Conservation (phyloP, 1,140 invertebrate genomes). For the Andrena cerasifolii region DNA sequence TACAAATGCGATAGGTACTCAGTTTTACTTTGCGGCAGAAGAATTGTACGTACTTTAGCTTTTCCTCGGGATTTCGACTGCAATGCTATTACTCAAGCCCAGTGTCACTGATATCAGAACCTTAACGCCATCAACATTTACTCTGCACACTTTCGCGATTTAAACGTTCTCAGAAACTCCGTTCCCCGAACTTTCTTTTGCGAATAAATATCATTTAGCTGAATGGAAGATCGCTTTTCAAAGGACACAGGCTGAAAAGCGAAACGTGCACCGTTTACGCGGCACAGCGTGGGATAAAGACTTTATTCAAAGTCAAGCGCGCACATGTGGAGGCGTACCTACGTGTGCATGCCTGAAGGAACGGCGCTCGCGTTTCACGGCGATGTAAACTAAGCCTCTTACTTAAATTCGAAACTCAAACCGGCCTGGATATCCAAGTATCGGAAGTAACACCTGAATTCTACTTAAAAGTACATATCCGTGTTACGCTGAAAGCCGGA, state of each 20-base stretch:
- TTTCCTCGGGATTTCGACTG: no score
- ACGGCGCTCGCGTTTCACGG: background rate
- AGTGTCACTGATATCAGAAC: no score
- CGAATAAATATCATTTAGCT: background rate
- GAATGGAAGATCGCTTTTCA: background rate
- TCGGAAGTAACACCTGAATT: slow-evolving; percentile 1
- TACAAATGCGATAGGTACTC: no score
- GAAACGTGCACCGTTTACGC: background rate
- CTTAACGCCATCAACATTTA: background rate
- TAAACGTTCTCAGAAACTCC: background rate
- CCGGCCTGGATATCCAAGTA: background rate
- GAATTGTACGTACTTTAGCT: no score
- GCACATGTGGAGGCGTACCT: background rate
- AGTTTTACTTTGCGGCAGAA: no score
- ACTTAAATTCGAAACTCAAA: slow-evolving; percentile 4
- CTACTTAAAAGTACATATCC: background rate
- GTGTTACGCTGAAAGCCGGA: background rate
- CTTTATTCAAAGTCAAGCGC: slow-evolving; percentile 6
- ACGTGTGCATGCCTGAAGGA: background rate
- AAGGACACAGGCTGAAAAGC: background rate
- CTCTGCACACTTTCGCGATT: background rate
- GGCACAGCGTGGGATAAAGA: background rate
- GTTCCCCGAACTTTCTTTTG: background rate
- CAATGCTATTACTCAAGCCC: no score
- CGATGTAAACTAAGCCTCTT: slow-evolving; percentile 11